Percentiles rank a stretch among this genome's conserved stretches.
These are phyloP conservation scores for Enteromius thamalakanensis DNA, from an alignment of 2,797 vertebrate species.

Conservation along the genomic window DNA sequence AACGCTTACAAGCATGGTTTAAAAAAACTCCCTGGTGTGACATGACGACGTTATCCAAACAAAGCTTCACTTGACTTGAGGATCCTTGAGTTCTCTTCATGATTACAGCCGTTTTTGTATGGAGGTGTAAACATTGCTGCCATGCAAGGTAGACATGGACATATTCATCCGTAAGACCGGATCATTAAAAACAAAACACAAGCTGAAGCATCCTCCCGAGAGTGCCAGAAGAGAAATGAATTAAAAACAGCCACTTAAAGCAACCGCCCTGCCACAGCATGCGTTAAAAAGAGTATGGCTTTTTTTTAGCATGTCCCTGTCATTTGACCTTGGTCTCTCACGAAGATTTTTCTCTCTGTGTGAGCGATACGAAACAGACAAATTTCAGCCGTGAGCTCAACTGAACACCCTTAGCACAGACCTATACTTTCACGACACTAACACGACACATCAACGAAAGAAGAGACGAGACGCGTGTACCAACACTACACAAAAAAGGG, in stretches of 20 bases:
- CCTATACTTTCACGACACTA: not conserved
- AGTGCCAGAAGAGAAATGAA: not conserved
- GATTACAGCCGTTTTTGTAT: slow-evolving; percentile 30
- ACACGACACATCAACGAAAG: slow-evolving; percentile 42
- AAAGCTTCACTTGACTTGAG: not conserved
- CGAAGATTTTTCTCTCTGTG: slow-evolving; percentile 54
- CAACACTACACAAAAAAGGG: slow-evolving; percentile 37
- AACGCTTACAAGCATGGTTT: not conserved
- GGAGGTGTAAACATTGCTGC: slow-evolving; percentile 58
- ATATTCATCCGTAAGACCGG: slow-evolving; percentile 13
- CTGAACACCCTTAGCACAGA: not conserved
- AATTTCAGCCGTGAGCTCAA: not conserved
- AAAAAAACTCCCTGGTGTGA: not conserved
- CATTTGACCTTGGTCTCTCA: slow-evolving; percentile 66
- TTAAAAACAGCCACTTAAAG: slow-evolving; percentile 49
- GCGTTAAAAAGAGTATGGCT: slow-evolving; percentile 78
- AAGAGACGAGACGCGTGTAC: slow-evolving; percentile 35
- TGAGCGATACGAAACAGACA: slow-evolving; percentile 27
- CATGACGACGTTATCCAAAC: not conserved
- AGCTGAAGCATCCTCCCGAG: not conserved
- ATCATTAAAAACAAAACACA: not conserved
- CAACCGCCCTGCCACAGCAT: slow-evolving; percentile 65
- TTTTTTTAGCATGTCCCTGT: slow-evolving; percentile 67
- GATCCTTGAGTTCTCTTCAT: slow-evolving; percentile 15
- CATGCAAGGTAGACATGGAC: not conserved